Base-by-base conservation (phyloP, 2,797 vertebrate species). In the Hipposideros larvatus region DNA sequence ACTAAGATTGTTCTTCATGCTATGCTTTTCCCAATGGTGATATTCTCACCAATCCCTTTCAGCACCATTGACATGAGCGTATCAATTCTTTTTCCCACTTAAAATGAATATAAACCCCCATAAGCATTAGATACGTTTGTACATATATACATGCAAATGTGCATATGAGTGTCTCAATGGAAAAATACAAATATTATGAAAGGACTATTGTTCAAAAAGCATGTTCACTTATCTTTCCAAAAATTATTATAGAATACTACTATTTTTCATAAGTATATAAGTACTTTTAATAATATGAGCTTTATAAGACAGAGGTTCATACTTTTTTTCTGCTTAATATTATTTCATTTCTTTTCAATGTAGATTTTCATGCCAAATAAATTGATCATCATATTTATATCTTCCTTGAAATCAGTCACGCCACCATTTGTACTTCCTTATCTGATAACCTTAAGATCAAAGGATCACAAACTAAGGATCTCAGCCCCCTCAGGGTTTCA, bases 211-310 rank as follows among this genome's bases (percentile, higher is more conserved):
- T 46, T 63, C 37, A 78, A 90, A 68, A 77, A 68, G 46, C 34
- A 71, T 7, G 34, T 61, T 77, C 22, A 71, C n/a, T 26, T 46
- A 41, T 75, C 73, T 97, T 75, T 82, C 26, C 21, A 91, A 80
- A 95, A 90, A 48, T 43, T 68, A 94, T 31, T 63, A 22, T 0
- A 68, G 37, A 71, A 59, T 46, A 43, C 16, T 66, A 61, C 31
- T 77, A 83, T 71, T 91, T 93, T 91, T 66, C 87, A 77, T 51
- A 84, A 21, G 48, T n/a, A 87, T 13, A 2, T 22, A 93, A 83
- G 19, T 66, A 79, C 34, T 13, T 88, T 96, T 90, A 95, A n/a
- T 95, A 92, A 84, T 46, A 93, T 34, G 48, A 61, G 83, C 48
- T 85, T 91, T 84, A 16, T 46, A 96, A 85, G 18, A 91, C 18